Evolutionary conservation across 2,888 invertebrate species (phyloP), one percentile per base, ranked within the genome.

Genomic region (Salpingus planirostris): DNA sequence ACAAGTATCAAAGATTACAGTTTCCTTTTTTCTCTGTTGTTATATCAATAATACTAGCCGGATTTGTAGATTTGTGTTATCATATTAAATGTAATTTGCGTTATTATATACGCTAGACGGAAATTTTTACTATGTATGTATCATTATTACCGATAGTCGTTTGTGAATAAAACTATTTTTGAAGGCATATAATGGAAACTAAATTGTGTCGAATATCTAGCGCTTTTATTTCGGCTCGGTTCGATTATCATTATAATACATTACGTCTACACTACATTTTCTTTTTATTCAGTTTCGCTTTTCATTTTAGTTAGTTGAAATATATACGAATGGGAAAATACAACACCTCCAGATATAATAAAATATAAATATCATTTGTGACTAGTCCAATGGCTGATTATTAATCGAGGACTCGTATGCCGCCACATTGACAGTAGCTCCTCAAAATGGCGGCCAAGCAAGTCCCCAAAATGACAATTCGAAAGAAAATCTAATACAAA

Each of bases 351-450:
- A 31, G 24, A 21, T 31, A 38, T 38, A 32, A 39, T 37, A 40
- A 32, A 40, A 42, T 40, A 42, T 40, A 43, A 42, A 43, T 45
- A 43, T 41, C 33, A 41, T 45, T 40, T 43, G 41, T 46, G 46
- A 46, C 46, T 46, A 46, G 46, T 42, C 36, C 34, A 42, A 41
- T 44, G 43, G 38, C 40, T 46, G 38, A 46, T n/a, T n/a, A n/a
- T n/a, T n/a, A n/a, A n/a, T n/a, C n/a, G n/a, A n/a, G n/a, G n/a
- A n/a, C n/a, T n/a, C n/a, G n/a, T n/a, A n/a, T n/a, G n/a, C n/a
- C n/a, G n/a, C n/a, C n/a, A n/a, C n/a, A n/a, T n/a, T n/a, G n/a
- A n/a, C n/a, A n/a, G n/a, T n/a, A n/a, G n/a, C n/a, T n/a, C n/a
- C n/a, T n/a, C n/a, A n/a, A n/a, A n/a, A n/a, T n/a, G n/a, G n/a